Base-by-base conservation (phyloP, 2,113 vertebrate species). In the Chelonoidis abingdonii region DNA sequence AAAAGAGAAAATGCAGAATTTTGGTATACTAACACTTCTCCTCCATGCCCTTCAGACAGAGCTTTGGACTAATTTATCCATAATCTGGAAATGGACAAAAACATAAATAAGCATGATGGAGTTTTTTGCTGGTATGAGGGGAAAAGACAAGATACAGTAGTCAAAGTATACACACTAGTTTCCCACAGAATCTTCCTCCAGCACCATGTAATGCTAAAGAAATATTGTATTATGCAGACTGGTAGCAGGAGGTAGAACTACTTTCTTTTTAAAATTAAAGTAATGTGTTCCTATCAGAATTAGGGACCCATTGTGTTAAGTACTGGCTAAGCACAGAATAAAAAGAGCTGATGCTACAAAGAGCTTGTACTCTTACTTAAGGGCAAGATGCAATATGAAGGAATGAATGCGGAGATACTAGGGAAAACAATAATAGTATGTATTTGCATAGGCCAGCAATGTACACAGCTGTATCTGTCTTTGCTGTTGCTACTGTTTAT, bases 221-320 rank as follows among this genome's bases (percentile, higher is more conserved):
- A 44, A 50, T 17, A 31, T 21, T 24, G 1, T 25, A 52, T 93
- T 59, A 84, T 54, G 57, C 44, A 38, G n/a, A 84, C 44, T 82
- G 2, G 35, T 49, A 62, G 27, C 17, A n/a, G 27, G 57, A 24
- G 78, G 83, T 6, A 44, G 69, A 75, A 22, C 21, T 75, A 24
- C 65, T 22, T 75, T 41, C 22, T 75, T 75, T n/a, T 41, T 75
- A 11, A 41, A 41, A 41, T 75, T 75, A 41, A 10, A 5, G 8
- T 24, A 22, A n/a, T 75, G 4, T 75, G 10, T 21, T 22, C 19
- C 35, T 22, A 41, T 75, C 38, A 75, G n/a, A 62, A 21, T 65
- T 82, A 22, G 22, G 31, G n/a, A 49, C 1, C 11, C 27, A 10
- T 84, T 31, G 24, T 69, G 78, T 11, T 0, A 0, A 13, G 2